Evolutionary conservation across 2,888 invertebrate species (phyloP), one percentile per base, ranked within the genome.

Genomic region (Micropterix aruncella): DNA sequence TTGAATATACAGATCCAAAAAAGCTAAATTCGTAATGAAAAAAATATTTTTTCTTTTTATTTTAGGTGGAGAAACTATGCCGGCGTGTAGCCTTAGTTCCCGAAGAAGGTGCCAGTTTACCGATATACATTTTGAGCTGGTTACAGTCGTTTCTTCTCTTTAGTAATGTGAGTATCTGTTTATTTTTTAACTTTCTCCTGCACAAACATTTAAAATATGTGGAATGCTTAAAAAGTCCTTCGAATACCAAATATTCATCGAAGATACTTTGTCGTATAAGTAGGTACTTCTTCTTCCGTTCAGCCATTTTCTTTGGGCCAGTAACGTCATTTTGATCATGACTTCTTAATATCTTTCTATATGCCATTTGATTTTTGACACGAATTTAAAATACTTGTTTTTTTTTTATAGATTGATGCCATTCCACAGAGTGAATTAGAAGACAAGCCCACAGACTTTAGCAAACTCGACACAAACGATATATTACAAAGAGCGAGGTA

Each of bases 401-500:
- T 27, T 27, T 27, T 12, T 27, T 27, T 27, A 27, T 27, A 69
- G 68, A 57, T 65, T 4, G 73, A 77, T 53, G 78, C 80, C 45
- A 84, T 89, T 52, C 80, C 89, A 0, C 70, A 74, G 46, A 74
- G 75, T 17, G 89, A 90, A 59, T 62, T 89, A 37, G 73, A 80
- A 41, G 80, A 89, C 58, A 73, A 79, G 52, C 77, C 79, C 3
- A 74, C 80, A 43, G 85, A 92, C 59, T 79, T 83, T 53, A 70
- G 75, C 17, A 69, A 77, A 54, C 66, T 93, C 56, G 83, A 83
- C 63, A 92, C 93, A 1, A 92, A 86, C 59, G 89, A 91, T 53
- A 81, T 97, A 53, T 75, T 97, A 37, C 83, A 89, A 54, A 78
- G 94, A 57, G 93, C 95, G 14, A 84, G 83, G 89, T 88, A 63